Conservation (phyloP, 2,797 vertebrate species). For the Staurois parvus region DNA sequence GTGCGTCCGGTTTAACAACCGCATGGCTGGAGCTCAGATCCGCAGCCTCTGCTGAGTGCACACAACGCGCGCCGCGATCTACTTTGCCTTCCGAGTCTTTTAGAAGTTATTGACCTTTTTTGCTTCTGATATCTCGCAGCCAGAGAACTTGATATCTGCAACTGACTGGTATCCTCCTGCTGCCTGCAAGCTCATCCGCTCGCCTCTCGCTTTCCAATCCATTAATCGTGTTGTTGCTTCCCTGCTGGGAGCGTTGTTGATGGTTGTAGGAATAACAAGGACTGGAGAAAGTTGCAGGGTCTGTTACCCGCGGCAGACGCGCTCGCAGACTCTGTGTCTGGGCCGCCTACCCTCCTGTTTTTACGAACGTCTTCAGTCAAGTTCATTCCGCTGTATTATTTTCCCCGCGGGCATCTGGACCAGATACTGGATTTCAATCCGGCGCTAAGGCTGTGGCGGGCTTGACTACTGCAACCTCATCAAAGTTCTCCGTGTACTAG, state of each 20-base stretch:
- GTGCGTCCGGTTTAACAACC: too few species aligned
- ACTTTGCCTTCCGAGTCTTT: constrained; percentile 39
- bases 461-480: constrained; percentile 8
- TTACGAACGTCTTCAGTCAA: constrained; percentile 49
- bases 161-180: constrained; percentile 68
- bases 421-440: not conserved
- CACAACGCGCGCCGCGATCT: not conserved
- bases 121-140: constrained; percentile 57
- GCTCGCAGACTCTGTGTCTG: constrained; percentile 69
- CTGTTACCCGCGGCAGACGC: constrained; percentile 66
- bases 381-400: constrained; percentile 11
- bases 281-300: constrained; percentile 68
- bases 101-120: constrained; percentile 53
- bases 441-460: fast-evolving
- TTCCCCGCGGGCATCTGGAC: constrained; percentile 18
- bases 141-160: constrained; percentile 63
- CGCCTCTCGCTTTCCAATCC: constrained; percentile 76
- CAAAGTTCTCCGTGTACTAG: not conserved
- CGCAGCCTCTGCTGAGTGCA: constrained; percentile 19
- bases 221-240: constrained; percentile 77
- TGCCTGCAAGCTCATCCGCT: constrained; percentile 72
- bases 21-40: not conserved
- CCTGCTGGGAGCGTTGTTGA: constrained; percentile 75
- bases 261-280: constrained; percentile 76
- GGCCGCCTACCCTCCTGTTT: constrained; percentile 44